phyloP scores from a whole-genome alignment of 2,888 invertebrate species.

The Mantis religiosa region DNA sequence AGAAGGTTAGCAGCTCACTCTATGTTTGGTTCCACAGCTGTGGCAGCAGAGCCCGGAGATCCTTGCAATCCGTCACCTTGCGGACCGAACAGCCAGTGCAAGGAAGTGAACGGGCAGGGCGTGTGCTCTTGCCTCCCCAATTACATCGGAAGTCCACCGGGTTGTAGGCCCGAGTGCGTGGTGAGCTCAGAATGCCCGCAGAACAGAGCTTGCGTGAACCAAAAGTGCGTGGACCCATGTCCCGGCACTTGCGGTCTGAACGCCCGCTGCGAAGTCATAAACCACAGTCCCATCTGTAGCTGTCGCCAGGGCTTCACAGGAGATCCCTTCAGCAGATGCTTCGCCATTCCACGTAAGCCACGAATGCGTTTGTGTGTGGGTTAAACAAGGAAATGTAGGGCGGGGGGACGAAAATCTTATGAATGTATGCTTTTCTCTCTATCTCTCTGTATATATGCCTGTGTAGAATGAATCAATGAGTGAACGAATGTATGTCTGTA shows the following conservation, averaged over 20 bases:
- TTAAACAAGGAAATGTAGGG: neutral
- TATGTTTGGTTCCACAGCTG: slow-evolving; percentile 38
- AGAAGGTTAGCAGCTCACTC: neutral
- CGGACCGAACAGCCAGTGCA: slow-evolving; percentile 49
- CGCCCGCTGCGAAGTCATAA: slow-evolving; percentile 70
- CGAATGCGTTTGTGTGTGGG: neutral
- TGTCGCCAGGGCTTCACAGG: slow-evolving; percentile 66
- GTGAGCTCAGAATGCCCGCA: slow-evolving; percentile 42
- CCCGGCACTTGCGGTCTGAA: slow-evolving; percentile 68
- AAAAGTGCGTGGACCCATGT: slow-evolving; percentile 76
- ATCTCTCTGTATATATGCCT: no score
- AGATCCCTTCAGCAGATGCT: slow-evolving; percentile 69
- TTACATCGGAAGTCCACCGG: slow-evolving; percentile 50
- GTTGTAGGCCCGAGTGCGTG: slow-evolving; percentile 49
- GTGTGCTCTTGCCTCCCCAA: slow-evolving; percentile 49
- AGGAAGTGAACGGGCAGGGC: slow-evolving; percentile 46
- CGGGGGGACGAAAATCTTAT: neutral
- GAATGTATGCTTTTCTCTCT: neutral
- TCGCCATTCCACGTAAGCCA: slow-evolving; percentile 45
- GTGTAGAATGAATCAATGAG: no score
- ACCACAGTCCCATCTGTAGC: slow-evolving; percentile 71
- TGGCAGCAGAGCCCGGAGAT: slow-evolving; percentile 67
- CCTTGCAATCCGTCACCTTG: slow-evolving; percentile 58
- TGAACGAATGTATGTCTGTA: no score
- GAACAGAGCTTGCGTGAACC: slow-evolving; percentile 68